Evolutionary conservation across 2,797 vertebrate genomes (phyloP).

Genomic region (Columba guinea): DNA sequence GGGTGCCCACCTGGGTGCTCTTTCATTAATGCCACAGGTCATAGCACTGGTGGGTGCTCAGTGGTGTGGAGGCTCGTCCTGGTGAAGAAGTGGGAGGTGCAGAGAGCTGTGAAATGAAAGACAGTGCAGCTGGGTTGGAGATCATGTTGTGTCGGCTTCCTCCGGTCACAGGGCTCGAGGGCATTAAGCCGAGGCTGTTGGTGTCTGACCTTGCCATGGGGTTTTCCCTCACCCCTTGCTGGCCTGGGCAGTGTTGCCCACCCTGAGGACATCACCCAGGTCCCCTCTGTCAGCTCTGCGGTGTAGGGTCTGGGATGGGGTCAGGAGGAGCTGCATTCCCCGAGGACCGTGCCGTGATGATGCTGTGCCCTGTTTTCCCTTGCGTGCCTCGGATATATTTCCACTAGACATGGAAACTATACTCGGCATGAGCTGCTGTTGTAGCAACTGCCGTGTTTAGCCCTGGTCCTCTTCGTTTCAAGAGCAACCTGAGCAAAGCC

Average conservation of each 20-base stretch:
- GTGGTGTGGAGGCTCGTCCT: background rate
- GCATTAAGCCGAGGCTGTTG: background rate
- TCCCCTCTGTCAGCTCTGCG: background rate
- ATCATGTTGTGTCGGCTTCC: background rate
- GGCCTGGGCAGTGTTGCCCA: background rate
- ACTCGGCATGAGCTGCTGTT: conserved; percentile 45
- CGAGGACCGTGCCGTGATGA: background rate
- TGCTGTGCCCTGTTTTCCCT: background rate
- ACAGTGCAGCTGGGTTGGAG: background rate
- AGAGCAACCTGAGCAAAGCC: background rate
- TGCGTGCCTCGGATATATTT: background rate
- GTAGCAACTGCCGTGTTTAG: conserved; percentile 51
- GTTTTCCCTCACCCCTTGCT: background rate
- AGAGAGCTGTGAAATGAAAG: background rate
- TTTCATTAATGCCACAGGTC: background rate
- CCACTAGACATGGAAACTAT: conserved; percentile 28
- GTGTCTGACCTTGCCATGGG: background rate
- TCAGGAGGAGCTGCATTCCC: background rate
- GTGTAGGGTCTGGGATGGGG: background rate
- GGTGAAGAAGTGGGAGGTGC: background rate
- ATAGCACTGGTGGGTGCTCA: background rate
- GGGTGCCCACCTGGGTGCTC: background rate
- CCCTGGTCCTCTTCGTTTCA: background rate
- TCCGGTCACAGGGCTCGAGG: background rate
- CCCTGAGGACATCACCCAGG: background rate